Base-by-base conservation (phyloP, 2,797 vertebrate genomes). In the Pseudomugil tenellus region DNA sequence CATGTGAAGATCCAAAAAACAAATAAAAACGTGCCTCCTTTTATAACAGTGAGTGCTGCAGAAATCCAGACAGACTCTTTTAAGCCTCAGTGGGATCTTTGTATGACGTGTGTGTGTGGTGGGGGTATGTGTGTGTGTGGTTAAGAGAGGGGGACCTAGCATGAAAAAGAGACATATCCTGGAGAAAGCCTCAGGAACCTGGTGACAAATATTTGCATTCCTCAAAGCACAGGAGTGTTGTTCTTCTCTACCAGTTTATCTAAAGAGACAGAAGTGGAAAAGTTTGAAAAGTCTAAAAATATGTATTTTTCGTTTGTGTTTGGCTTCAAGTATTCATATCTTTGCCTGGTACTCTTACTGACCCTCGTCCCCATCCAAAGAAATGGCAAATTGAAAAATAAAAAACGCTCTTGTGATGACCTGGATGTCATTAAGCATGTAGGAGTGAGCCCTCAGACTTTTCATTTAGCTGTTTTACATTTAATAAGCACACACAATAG, bases 391-490 rank as follows among this genome's bases (percentile, higher is more conserved):
- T 93, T 90, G 86, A 92, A 80, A 84, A 84, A 76, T 58, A 63
- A 74, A 73, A 74, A 74, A 85, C 41, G 84, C 77, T 86, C 76
- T 73, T 59, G 76, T n/a, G 82, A 92, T 77, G 90, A 92, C 88
- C 88, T 84, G 81, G 79, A 76, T 83, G 78, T 79, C 82, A 78
- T 90, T 89, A 88, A 89, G 84, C 86, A 80, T 79, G 84, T 76
- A 85, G 83, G 83, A 82, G 83, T 76, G 74, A 86, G 84, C 64
- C 91, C 86, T 87, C 79, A 80, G 84, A 91, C 89, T 91, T 92
- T 90, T 92, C 92, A 93, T 92, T 94, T 92, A 91, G 91, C 91
- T 90, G 85, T 91, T 94, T 93, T 93, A 94, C 92, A 94, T 94
- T 94, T 94, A 94, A 95, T 94, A 94, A 93, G 93, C 91, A 89